A percentile compares a stretch with the other conserved stretches of the same genome.
phyloP scores from a whole-genome alignment of 2,113 vertebrate species.

The Ptilorrhoa leucosticta region DNA sequence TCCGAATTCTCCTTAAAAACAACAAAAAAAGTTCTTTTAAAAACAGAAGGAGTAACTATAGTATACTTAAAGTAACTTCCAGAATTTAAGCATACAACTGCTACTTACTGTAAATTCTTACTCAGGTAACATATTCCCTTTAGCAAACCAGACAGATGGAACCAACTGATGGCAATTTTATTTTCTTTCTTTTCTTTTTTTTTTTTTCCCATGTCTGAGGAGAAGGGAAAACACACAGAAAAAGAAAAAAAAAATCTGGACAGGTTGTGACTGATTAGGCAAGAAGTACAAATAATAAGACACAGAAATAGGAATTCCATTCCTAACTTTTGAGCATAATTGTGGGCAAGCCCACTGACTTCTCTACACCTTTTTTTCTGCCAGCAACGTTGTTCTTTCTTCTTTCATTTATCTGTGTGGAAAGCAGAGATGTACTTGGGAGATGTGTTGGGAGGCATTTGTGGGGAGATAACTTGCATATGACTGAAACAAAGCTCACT shows the following conservation, averaged over 20 bases:
- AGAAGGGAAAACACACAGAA: background rate
- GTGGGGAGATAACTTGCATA: background rate
- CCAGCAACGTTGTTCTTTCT: background rate
- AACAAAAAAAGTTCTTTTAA: background rate
- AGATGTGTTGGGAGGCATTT: background rate
- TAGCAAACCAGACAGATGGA: background rate
- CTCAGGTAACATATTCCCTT: background rate
- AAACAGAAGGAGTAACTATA: background rate
- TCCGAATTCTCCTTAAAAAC: background rate
- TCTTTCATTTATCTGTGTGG: background rate
- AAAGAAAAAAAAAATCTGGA: background rate
- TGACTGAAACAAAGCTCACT: background rate
- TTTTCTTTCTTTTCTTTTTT: background rate
- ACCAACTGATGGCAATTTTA: background rate
- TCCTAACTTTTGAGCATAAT: background rate
- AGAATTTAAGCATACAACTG: background rate
- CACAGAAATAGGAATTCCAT: background rate
- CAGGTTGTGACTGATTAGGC: background rate
- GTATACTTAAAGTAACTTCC: background rate
- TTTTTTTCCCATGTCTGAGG: background rate
- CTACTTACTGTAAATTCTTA: background rate
- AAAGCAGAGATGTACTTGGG: background rate
- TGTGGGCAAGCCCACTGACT: background rate
- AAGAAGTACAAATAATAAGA: background rate
- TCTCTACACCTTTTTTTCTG: background rate